Evolutionary conservation across 2,113 vertebrate species (phyloP), one percentile per base, ranked within the genome.

Genomic region (Uria aalge): DNA sequence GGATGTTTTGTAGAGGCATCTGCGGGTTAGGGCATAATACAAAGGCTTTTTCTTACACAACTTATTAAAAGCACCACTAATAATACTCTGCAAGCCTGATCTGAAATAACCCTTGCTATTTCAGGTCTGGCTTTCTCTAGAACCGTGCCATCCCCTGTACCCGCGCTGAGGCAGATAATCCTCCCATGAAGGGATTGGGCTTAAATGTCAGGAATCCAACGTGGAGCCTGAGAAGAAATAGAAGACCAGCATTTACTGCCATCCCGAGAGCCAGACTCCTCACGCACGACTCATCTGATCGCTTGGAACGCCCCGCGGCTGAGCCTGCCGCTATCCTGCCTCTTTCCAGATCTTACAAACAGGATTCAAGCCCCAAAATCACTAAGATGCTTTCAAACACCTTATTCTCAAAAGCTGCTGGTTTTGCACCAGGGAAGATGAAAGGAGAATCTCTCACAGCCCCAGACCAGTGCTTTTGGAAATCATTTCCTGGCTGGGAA

Each of bases 31-130:
- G 27, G 11, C 36, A 63, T 79, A 93, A 96, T 74, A 92, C 62
- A 92, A 95, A 96, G n/a, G 67, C 71, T 90, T 95, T 73, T 80
- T 83, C 96, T 95, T 83, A 85, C 67, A 89, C 90, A 90, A 94
- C 79, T 93, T 93, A 85, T 59, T 86, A 83, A 92, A 96, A 90
- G 68, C 79, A 52, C 50, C 69, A 24, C 82, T 80, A 94, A 60
- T 88, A 96, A 93, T 77, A 71, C 16, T 40, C 72, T 67, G 52
- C 63, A 59, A 86, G 76, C n/a, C n/a, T 88, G 88, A 92, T 85
- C 93, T 77, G 75, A 82, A 92, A 92, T 90, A 74, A 92, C 72
- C 88, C 22, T 88, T 94, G 75, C 87, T 96, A 95, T 94, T 95
- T 88, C 64, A 71, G 92, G 67, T 73, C 85, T 90, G 82, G 32